Evolutionary conservation across 2,888 invertebrate genomes (phyloP).

Genomic region (Norana najaformis): DNA sequence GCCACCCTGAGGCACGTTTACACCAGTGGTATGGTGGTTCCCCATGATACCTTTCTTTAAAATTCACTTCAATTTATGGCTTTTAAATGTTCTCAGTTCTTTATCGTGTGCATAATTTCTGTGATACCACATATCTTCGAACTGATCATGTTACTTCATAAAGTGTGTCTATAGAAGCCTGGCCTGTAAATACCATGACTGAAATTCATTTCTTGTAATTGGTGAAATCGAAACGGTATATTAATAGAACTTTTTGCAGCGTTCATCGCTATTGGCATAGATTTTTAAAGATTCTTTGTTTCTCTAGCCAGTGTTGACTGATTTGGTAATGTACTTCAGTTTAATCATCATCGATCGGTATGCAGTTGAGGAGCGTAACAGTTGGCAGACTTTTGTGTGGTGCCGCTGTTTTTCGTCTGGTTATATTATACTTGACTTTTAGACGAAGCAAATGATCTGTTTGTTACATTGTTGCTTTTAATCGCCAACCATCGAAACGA

Average conservation of each 20-base stretch:
- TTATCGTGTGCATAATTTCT: no score
- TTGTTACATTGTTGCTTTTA: no score
- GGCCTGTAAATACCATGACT: no score
- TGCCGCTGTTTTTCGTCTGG: background rate
- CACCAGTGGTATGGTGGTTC: no score
- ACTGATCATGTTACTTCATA: no score
- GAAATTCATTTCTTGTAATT: constrained; percentile 1
- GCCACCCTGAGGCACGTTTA: no score
- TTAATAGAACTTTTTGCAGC: background rate
- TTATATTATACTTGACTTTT: background rate
- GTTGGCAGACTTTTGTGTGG: background rate
- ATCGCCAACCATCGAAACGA: background rate
- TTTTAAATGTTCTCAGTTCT: no score
- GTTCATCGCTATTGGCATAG: background rate
- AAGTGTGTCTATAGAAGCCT: no score
- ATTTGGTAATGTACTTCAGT: background rate
- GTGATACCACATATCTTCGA: no score
- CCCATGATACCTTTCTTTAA: no score
- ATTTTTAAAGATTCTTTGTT: background rate
- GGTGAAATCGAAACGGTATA: background rate
- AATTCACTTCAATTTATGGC: no score
- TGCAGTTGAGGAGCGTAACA: no score
- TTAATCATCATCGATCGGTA: background rate
- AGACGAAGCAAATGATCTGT: background rate
- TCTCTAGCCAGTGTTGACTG: background rate